These are phyloP conservation scores for Micrasema minimum DNA, from an alignment of 1,140 invertebrate species.

Conservation along the genomic window DNA sequence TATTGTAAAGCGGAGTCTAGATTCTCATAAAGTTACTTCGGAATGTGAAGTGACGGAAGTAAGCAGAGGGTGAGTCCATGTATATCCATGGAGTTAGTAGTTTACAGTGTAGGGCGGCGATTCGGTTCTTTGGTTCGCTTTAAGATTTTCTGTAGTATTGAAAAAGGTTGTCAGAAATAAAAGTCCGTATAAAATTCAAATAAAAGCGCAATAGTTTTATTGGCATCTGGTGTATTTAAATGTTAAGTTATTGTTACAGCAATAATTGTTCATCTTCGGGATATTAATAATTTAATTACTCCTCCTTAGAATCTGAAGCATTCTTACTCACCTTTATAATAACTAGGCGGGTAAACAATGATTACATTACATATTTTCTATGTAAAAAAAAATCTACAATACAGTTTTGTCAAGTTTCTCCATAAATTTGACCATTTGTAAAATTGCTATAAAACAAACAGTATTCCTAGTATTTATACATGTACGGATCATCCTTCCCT, in stretches of 20 bases:
- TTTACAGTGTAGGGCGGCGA: too few species aligned
- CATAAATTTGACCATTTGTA: slow-evolving; percentile 29
- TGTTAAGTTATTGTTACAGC: slow-evolving; percentile 53
- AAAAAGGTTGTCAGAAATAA: slow-evolving; percentile 31
- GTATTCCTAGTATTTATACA: slow-evolving; percentile 40
- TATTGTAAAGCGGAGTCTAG: too few species aligned
- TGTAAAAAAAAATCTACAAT: slow-evolving; percentile 48
- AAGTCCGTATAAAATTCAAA: slow-evolving; percentile 49
- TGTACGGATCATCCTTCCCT: slow-evolving; percentile 12
- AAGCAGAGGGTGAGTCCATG: too few species aligned
- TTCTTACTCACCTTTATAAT: slow-evolving; percentile 46
- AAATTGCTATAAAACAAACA: slow-evolving; percentile 46
- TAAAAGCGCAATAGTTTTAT: slow-evolving; percentile 54
- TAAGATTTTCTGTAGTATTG: background rate
- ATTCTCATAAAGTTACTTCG: too few species aligned
- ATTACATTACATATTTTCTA: slow-evolving; percentile 51
- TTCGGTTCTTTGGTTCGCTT: too few species aligned
- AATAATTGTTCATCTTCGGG: slow-evolving; percentile 39
- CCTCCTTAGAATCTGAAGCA: slow-evolving; percentile 46
- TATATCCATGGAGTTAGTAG: too few species aligned
- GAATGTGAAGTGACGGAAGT: too few species aligned
- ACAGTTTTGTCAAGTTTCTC: slow-evolving; percentile 33
- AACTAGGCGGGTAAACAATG: slow-evolving; percentile 47
- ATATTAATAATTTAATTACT: slow-evolving; percentile 53
- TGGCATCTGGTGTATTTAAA: slow-evolving; percentile 54